phyloP scores from a whole-genome alignment of 2,113 vertebrate species.

The Sorex fumeus region DNA sequence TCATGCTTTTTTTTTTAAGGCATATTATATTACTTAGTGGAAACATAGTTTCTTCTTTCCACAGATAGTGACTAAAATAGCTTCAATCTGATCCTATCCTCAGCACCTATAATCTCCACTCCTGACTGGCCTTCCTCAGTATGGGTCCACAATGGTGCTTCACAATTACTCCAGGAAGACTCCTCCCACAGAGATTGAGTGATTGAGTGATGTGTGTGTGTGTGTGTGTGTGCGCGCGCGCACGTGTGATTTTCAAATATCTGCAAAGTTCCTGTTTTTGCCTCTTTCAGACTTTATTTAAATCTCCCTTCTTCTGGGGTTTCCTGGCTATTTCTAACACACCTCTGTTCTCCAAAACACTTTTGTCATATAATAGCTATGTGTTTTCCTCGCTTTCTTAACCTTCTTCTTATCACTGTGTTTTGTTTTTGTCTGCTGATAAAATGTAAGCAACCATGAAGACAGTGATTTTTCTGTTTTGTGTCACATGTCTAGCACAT shows the following conservation, averaged over 20 bases:
- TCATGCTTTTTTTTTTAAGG: neutral
- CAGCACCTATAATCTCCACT: neutral
- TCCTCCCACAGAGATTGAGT: no score
- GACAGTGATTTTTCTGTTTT: neutral
- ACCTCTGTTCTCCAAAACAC: neutral
- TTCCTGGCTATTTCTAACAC: neutral
- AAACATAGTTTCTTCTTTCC: neutral
- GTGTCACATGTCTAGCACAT: neutral
- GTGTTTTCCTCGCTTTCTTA: neutral
- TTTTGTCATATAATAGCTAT: neutral
- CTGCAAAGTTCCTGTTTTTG: neutral
- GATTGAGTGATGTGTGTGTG: no score
- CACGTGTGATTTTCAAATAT: neutral
- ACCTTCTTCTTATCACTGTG: neutral
- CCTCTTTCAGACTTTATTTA: neutral
- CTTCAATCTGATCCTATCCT: neutral
- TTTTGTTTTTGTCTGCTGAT: neutral
- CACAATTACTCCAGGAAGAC: accelerated
- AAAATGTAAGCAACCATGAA: neutral
- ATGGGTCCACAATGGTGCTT: neutral
- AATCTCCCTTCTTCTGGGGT: neutral
- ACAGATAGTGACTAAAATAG: neutral
- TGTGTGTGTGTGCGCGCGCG: no score
- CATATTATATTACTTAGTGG: neutral
- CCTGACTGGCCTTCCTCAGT: neutral